Evolutionary conservation across 2,113 vertebrate species (phyloP).

Genomic region (Carassius auratus): DNA sequence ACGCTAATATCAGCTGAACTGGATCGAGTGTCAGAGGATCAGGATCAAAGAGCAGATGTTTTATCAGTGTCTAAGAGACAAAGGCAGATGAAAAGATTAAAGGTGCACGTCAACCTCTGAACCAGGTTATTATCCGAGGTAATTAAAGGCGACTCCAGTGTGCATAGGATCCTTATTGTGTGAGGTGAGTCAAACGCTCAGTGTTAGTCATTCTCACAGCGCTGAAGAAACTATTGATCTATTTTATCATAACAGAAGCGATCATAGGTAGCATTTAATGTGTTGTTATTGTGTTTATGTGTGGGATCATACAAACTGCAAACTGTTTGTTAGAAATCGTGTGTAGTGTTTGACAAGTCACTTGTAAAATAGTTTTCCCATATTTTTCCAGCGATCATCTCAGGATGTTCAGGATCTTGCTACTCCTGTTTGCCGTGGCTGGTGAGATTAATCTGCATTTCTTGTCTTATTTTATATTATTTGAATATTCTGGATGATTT

Average conservation of each 20-base stretch:
- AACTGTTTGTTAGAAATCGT: no score
- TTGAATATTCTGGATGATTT: neutral
- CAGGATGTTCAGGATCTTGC: neutral
- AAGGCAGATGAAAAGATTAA: neutral
- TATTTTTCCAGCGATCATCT: neutral
- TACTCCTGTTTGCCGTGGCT: slow-evolving; percentile 42
- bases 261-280: slow-evolving; percentile 4
- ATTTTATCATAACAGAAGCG: neutral
- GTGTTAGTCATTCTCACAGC: neutral
- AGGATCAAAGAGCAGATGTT: slow-evolving; percentile 33
- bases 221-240: neutral
- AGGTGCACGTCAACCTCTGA: neutral
- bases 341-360: no score
- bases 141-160: neutral
- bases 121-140: slow-evolving; percentile 4
- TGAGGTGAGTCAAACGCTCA: neutral
- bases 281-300: no score
- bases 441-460: slow-evolving; percentile 36
- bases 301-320: no score
- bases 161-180: neutral
- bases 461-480: neutral
- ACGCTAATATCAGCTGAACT: slow-evolving; percentile 12
- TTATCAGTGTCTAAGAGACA: slow-evolving; percentile 18
- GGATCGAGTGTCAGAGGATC: neutral
- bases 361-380: neutral